A percentile compares a stretch with the other conserved stretches of the same genome.
phyloP scores from a whole-genome alignment of 2,888 invertebrate genomes.

The Hirtodrosophila trivittata region DNA sequence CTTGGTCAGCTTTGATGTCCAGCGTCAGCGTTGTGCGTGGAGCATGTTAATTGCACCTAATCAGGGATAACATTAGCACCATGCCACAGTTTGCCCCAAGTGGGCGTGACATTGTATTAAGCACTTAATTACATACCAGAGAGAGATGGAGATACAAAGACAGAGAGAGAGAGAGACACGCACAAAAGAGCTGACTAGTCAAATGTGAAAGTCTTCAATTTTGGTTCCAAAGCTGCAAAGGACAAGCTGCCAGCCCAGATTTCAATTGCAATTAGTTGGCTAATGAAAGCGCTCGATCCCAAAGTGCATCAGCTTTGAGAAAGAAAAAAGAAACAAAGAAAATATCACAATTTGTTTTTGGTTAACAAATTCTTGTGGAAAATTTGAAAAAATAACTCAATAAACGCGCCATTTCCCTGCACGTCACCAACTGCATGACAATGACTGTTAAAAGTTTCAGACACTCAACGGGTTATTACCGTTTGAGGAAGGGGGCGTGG shows the following conservation, averaged over 20 bases:
- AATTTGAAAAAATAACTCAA: constrained; percentile 66
- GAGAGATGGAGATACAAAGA: constrained; percentile 2
- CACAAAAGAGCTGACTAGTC: constrained; percentile 54
- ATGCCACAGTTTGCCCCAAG: constrained; percentile 1
- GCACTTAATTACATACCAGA: constrained; percentile 63
- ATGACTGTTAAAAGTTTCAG: constrained; percentile 52
- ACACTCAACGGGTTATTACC: constrained; percentile 75
- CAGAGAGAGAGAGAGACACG: not conserved
- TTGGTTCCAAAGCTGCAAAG: constrained; percentile 22
- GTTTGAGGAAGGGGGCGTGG: constrained; percentile 33
- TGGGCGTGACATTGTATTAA: constrained; percentile 49
- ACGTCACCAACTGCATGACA: constrained; percentile 20
- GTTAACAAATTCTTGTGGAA: constrained; percentile 60
- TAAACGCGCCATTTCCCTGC: constrained; percentile 36
- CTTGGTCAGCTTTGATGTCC: constrained; percentile 36
- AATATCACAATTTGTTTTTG: constrained; percentile 41
- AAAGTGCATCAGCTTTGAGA: constrained; percentile 13
- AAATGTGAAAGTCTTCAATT: constrained; percentile 40
- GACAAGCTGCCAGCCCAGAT: constrained; percentile 15
- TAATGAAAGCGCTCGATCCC: constrained; percentile 31
- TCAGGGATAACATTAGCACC: constrained; percentile 58
- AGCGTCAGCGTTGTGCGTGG: constrained; percentile 62
- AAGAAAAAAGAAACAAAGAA: constrained; percentile 4
- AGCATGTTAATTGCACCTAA: constrained; percentile 73
- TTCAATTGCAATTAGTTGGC: constrained; percentile 43